Conservation (phyloP, 2,113 vertebrate species). For the Micronycteris hirsuta region DNA sequence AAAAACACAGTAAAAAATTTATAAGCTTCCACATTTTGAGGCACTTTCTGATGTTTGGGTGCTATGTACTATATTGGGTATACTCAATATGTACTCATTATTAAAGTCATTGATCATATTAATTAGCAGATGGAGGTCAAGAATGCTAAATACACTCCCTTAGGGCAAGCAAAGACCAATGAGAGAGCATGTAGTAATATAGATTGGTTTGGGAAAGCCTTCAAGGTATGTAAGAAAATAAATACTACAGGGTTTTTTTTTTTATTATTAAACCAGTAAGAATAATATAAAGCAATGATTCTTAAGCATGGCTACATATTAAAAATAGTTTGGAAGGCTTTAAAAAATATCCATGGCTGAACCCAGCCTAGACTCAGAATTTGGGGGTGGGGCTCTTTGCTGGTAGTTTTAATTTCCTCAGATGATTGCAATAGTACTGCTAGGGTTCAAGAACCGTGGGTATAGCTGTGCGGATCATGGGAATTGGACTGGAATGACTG, state of each 20-base stretch:
- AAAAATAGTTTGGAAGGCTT: background rate
- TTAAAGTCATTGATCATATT: constrained; percentile 53
- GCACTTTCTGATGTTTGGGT: background rate
- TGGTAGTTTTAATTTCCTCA: background rate
- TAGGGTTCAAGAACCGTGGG: background rate
- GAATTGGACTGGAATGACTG: background rate
- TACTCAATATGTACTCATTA: constrained; percentile 31
- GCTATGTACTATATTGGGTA: background rate
- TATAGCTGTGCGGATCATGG: background rate
- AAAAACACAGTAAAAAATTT: background rate
- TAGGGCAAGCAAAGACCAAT: constrained; percentile 10
- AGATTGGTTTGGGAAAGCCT: background rate
- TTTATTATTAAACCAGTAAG: background rate
- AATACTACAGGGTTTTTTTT: background rate
- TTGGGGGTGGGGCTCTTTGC: background rate
- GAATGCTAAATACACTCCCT: background rate
- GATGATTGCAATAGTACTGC: background rate
- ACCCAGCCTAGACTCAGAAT: background rate
- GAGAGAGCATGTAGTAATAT: background rate
- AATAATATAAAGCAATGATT: background rate
- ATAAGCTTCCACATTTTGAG: constrained; percentile 21
- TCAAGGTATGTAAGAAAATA: constrained; percentile 25
- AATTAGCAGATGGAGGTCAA: constrained; percentile 47
- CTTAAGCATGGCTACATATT: background rate
- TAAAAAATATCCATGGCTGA: background rate